Conservation (phyloP, 1,140 invertebrate genomes). For the Drosophila subobscura region DNA sequence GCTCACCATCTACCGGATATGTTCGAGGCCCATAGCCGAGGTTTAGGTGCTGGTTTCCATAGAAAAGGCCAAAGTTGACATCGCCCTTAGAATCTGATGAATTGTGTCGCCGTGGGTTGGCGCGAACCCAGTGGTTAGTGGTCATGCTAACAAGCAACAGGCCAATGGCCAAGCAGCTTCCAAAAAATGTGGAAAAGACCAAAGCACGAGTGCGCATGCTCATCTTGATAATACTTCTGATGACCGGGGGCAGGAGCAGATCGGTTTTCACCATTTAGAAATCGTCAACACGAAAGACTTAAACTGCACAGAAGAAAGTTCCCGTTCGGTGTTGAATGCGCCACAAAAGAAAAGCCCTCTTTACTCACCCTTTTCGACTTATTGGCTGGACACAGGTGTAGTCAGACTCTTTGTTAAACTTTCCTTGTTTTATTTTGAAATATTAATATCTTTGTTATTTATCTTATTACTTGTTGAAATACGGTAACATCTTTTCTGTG, state of each 20-base stretch:
- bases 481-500: slow-evolving; percentile 9
- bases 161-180: slow-evolving; percentile 92
- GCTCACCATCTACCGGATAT: slow-evolving; percentile 63
- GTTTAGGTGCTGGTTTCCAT: slow-evolving; percentile 92
- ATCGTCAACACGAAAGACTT: slow-evolving; percentile 6
- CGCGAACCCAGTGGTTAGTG: slow-evolving; percentile 94
- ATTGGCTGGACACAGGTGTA: not conserved
- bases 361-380: slow-evolving; percentile 2
- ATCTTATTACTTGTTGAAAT: not conserved
- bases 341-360: not conserved
- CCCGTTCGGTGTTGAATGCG: not conserved
- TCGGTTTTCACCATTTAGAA: slow-evolving; percentile 41
- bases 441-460: slow-evolving; percentile 21
- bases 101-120: slow-evolving; percentile 88
- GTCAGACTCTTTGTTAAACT: slow-evolving; percentile 20
- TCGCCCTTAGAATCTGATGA: slow-evolving; percentile 89
- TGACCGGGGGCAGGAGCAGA: slow-evolving; percentile 21
- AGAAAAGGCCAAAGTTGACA: slow-evolving; percentile 93
- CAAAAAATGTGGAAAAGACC: slow-evolving; percentile 94
- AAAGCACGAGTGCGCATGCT: slow-evolving; percentile 83
- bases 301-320: slow-evolving; percentile 44
- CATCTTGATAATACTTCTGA: slow-evolving; percentile 60
- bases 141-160: slow-evolving; percentile 92
- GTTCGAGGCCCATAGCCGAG: slow-evolving; percentile 92
- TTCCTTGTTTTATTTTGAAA: slow-evolving; percentile 3